Conservation (phyloP, 1,140 invertebrate genomes). For the Carposina sasakii region DNA sequence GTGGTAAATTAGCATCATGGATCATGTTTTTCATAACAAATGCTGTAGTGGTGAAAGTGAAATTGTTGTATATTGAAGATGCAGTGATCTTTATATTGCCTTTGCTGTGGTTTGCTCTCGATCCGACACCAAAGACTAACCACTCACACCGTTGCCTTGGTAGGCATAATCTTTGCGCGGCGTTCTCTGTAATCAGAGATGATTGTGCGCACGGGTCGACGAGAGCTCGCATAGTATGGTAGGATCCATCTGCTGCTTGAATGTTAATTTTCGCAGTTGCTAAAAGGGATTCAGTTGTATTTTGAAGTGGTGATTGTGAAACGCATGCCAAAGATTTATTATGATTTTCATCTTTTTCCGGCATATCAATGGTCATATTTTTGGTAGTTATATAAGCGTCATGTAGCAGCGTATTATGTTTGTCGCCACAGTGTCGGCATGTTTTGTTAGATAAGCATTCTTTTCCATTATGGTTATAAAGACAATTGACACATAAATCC, state of each 20-base stretch:
- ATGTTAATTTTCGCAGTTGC: too few species aligned
- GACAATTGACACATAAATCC: conserved; percentile 5
- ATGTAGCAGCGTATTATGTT: conserved; percentile 7
- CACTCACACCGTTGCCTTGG: conserved; percentile 13
- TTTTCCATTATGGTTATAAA: conserved; percentile 2
- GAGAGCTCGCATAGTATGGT: conserved; percentile 8
- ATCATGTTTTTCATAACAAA: conserved; percentile 17
- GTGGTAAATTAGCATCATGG: conserved; percentile 15
- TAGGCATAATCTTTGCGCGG: conserved; percentile 15
- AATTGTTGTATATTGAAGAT: conserved; percentile 10
- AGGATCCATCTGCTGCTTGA: too few species aligned
- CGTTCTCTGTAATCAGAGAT: conserved; percentile 14
- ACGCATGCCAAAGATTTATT: too few species aligned
- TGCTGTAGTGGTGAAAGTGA: conserved; percentile 8
- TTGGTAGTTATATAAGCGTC: too few species aligned
- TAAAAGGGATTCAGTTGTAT: too few species aligned
- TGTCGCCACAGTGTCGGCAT: not conserved
- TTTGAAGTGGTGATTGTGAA: too few species aligned
- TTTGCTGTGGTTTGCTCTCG: conserved; percentile 13
- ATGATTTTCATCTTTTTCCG: too few species aligned
- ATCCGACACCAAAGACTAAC: conserved; percentile 13
- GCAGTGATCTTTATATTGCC: conserved; percentile 9
- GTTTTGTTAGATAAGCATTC: conserved; percentile 1
- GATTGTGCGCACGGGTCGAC: conserved; percentile 13
- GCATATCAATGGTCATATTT: too few species aligned